Base-by-base conservation (phyloP, 2,888 invertebrate genomes). In the Pandemis heparana region DNA sequence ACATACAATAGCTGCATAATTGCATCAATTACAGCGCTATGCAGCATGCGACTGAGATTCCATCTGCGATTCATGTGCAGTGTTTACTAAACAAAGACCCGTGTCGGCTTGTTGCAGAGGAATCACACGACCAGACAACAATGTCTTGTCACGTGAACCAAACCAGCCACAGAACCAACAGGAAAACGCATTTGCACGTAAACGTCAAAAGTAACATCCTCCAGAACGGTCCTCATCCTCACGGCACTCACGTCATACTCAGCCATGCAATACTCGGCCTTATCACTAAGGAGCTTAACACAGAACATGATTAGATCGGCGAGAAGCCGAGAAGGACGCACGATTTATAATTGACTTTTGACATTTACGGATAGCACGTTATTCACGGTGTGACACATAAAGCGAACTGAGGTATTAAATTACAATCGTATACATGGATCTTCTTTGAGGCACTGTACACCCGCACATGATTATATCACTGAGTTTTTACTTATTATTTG, bases 311-410 rank as follows among this genome's bases (percentile, higher is more conserved):
- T 81, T 81, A 81, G 76, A 76, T 78, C 75, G 78, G 78, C 81
- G 79, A 79, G 79, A 77, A 80, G 80, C 81, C 85, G 78, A 77
- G 83, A 78, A 81, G 80, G 79, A 78, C 77, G 77, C 77, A 77
- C 77, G 74, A 83, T 76, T 75, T 83, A 82, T 81, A 86, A 89
- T 87, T 83, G 87, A 89, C 92, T 90, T 90, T 91, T 89, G 91
- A 92, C 94, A 91, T 92, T 92, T 91, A 90, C 92, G 89, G 87
- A 87, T 88, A 88, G 83, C 92, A 91, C 93, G 94, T 92, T 91
- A 88, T 85, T 85, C 92, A 85, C 92, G 88, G 83, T 84, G 88
- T 86, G 85, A 83, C 88, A 91, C 92, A 91, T 90, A 90, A 89
- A 89, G 90, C 92, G 92, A 87, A 93, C 93, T 93, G 92, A 90